Evolutionary conservation across 2,113 vertebrate species (phyloP), one percentile per base, ranked within the genome.

Genomic region (Neogobius melanostomus): DNA sequence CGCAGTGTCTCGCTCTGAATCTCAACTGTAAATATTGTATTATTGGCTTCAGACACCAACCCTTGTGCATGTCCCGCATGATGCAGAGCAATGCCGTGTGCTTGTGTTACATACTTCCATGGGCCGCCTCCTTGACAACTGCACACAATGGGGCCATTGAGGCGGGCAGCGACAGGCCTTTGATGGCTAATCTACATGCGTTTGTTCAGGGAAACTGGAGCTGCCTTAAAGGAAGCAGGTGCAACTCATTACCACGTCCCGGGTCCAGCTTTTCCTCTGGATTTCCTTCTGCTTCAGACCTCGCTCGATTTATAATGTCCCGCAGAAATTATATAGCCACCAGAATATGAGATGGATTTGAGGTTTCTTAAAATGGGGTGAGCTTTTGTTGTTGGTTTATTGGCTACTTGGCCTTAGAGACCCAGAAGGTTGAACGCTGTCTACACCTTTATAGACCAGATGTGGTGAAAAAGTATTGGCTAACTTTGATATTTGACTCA

Each of bases 131-230:
- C 85, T 88, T 89, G 86, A 91, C 87, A 88, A 89, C 88, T 90
- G 88, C 84, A 86, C 91, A 94, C 93, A 94, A 93, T 91, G 91
- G 87, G 64, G 57, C 91, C 85, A 92, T 93, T 94, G 91, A 93
- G 86, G 74, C 84, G 83, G 77, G 83, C 74, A 69, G 82, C 77
- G 63, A 72, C 80, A 67, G 72, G 75, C 78, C 91, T 93, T 93
- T 94, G 92, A 93, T 92, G 90, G 87, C 84, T 92, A 88, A 92
- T 92, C 92, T 93, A 89, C 91, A 91, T 88, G 87, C 79, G 84
- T 90, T 93, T 93, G 91, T 88, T 85, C 86, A 86, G 84, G 80
- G 91, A 89, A 93, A 93, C 91, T 83, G 78, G 91, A 93, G 88
- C 88, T 77, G 86, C 82, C 82, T 89, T 90, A 89, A 92, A 92